Conservation (phyloP, 2,113 vertebrate species). For the Oryzias curvinotus region DNA sequence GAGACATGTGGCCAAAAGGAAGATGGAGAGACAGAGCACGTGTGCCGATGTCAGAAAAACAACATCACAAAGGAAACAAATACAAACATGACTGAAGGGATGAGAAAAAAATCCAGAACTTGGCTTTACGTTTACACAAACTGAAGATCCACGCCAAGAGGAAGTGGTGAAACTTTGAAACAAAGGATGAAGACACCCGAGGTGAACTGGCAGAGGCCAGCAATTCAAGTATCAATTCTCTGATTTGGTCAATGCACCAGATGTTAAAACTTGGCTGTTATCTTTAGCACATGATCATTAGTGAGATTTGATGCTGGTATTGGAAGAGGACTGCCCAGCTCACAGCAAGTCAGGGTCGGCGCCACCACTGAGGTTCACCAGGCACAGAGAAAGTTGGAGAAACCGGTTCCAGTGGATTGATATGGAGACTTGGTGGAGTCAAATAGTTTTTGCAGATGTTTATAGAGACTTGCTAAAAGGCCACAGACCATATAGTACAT, state of each 20-base stretch:
- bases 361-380: neutral
- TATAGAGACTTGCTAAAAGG: too few relatives aligned
- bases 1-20: conserved; percentile 30
- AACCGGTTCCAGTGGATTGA: neutral
- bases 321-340: neutral
- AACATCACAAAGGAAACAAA: conserved; percentile 15
- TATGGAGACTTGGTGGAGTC: neutral
- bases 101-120: neutral
- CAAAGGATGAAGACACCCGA: neutral
- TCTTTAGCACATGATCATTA: neutral
- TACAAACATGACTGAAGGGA: neutral
- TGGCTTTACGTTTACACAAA: conserved; percentile 7
- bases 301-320: neutral
- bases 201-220: neutral
- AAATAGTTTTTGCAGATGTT: too few relatives aligned
- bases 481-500: too few relatives aligned
- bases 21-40: conserved; percentile 6
- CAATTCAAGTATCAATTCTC: neutral
- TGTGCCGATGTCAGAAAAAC: conserved; percentile 9
- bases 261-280: conserved; percentile 3
- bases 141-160: neutral
- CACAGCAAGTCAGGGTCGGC: neutral
- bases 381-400: neutral
- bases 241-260: neutral
- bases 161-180: too few relatives aligned